phyloP scores from a whole-genome alignment of 2,113 vertebrate species.

The Potamarius usumacintae region DNA sequence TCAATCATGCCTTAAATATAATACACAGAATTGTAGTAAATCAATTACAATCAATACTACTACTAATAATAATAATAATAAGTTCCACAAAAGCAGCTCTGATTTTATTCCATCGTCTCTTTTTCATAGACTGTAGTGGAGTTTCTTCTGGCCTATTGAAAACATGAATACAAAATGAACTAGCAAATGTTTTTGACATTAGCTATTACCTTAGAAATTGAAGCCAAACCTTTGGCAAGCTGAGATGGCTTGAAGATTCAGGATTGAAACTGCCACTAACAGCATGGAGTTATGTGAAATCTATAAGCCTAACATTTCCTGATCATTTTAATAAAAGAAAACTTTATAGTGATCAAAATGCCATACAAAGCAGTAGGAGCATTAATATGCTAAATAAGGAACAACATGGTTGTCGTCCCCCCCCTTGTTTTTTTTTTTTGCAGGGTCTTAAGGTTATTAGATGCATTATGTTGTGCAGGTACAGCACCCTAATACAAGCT shows the following conservation, averaged over 20 bases:
- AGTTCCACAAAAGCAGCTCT: slow-evolving; percentile 56
- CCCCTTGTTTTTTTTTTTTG: not conserved
- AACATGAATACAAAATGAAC: slow-evolving; percentile 43
- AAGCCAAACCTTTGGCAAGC: slow-evolving; percentile 24
- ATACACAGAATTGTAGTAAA: slow-evolving; percentile 29
- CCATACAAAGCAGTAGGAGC: not conserved
- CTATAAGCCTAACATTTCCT: not conserved
- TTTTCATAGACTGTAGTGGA: slow-evolving; percentile 42
- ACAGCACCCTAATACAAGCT: not conserved
- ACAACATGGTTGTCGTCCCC: not conserved
- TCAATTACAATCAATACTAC: not conserved
- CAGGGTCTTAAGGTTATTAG: not conserved
- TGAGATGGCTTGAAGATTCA: not conserved
- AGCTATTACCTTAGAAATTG: slow-evolving; percentile 40
- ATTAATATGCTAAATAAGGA: slow-evolving; percentile 19
- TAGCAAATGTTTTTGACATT: slow-evolving; percentile 49
- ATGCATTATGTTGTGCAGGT: not conserved
- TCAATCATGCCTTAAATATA: slow-evolving; percentile 28
- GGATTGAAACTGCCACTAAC: slow-evolving; percentile 41
- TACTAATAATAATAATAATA: slow-evolving; percentile 9
- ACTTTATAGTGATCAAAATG: slow-evolving; percentile 32
- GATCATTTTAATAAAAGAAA: slow-evolving; percentile 21
- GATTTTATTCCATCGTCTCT: slow-evolving; percentile 47
- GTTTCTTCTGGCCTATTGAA: slow-evolving; percentile 42
- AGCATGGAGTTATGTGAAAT: slow-evolving; percentile 21